phyloP scores from a whole-genome alignment of 2,888 invertebrate species.

The Thecophora atra region DNA sequence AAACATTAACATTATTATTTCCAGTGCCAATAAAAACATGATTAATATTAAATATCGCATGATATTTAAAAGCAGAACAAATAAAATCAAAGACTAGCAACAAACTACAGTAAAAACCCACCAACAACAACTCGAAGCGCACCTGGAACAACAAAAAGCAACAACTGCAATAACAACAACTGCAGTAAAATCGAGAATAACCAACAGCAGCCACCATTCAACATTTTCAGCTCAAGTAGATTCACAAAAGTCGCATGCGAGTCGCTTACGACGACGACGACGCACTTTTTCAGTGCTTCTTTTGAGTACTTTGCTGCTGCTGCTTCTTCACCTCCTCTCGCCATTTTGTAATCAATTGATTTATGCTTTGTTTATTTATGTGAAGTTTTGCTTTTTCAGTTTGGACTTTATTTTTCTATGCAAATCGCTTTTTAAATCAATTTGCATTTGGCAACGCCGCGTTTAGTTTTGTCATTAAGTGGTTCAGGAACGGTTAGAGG shows the following conservation, averaged over 20 bases:
- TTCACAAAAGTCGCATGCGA: neutral
- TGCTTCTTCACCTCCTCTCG: slow-evolving; percentile 11
- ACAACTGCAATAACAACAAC: neutral
- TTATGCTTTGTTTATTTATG: slow-evolving; percentile 45
- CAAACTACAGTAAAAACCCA: neutral
- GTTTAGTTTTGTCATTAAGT: neutral
- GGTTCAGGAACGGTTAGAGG: no score
- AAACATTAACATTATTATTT: no score
- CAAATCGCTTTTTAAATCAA: slow-evolving; percentile 45
- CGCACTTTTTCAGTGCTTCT: slow-evolving; percentile 3
- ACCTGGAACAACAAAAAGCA: neutral
- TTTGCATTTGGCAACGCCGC: slow-evolving; percentile 28
- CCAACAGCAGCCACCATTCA: neutral
- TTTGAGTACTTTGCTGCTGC: neutral
- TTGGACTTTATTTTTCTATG: slow-evolving; percentile 27
- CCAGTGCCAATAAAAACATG: no score
- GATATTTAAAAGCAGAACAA: neutral
- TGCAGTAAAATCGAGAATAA: neutral
- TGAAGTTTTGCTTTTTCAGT: neutral
- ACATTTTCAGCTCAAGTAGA: no score
- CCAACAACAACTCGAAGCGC: neutral
- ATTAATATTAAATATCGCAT: neutral
- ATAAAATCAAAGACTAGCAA: neutral
- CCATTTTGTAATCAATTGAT: slow-evolving; percentile 40
- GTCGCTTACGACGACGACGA: neutral